phyloP scores from a whole-genome alignment of 2,888 invertebrate species.

The Eupithecia subfuscata region DNA sequence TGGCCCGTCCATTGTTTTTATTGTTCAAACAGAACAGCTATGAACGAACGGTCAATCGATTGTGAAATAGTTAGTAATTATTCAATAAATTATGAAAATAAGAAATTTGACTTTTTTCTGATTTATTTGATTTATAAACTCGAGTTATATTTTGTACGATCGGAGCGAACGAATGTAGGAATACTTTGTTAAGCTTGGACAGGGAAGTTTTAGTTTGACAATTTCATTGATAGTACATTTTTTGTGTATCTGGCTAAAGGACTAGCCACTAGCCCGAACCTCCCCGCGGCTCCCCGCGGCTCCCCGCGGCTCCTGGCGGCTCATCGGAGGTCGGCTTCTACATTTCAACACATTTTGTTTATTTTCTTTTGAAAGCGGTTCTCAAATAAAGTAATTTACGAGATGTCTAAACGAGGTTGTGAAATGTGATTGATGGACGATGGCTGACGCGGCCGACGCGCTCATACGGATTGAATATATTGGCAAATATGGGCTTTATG shows the following conservation, averaged over 20 bases:
- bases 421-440: slow-evolving; percentile 3
- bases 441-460: neutral
- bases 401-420: neutral
- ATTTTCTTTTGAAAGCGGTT: neutral
- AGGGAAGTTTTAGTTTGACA: neutral
- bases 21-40: neutral
- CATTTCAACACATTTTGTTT: neutral
- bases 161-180: too few relatives aligned
- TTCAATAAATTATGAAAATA: too few relatives aligned
- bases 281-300: too few relatives aligned
- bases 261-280: too few relatives aligned
- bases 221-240: neutral
- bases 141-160: neutral
- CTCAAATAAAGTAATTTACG: neutral
- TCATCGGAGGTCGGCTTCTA: neutral
- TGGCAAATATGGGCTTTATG: neutral
- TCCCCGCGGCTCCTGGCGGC: too few relatives aligned
- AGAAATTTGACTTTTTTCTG: too few relatives aligned
- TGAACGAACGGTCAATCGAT: neutral
- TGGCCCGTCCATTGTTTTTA: neutral
- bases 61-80: neutral
- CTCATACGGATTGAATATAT: neutral
- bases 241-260: too few relatives aligned
- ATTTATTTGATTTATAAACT: neutral
- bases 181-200: too few relatives aligned